Evolutionary conservation across 2,888 invertebrate genomes (phyloP), one percentile per base, ranked within the genome.

Genomic region (Spodoptera exigua): DNA sequence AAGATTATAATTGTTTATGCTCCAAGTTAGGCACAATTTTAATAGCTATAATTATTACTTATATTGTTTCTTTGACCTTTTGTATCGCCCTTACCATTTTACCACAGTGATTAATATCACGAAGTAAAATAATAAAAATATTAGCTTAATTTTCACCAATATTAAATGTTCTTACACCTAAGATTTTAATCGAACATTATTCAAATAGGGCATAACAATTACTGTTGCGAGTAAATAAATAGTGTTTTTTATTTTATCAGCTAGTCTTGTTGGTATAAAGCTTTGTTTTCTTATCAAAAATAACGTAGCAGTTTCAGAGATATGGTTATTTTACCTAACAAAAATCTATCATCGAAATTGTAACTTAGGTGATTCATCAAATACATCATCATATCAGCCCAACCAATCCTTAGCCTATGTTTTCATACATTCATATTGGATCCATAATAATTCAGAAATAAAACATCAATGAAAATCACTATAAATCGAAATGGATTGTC

Each of bases 51-150:
- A 65, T 66, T 44, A 39, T 47, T 45, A 53, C 51, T 45, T 40
- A 47, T 44, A 43, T 48, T 17, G n/a, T 59, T 44, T 14, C 34
- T 21, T 10, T 61, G 75, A 74, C 75, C 69, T 69, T 74, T 63
- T 35, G 44, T 51, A 58, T 55, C 16, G 61, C 27, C 57, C 53
- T 63, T 39, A 43, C 46, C 27, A 9, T 58, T 60, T 27, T 51
- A 53, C 34, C 32, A 56, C 37, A 53, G 49, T 74, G 65, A 74
- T 74, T 69, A 66, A 61, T 36, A 47, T 60, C 63, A 52, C 63
- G 58, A 63, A 68, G 40, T 37, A 39, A 67, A 66, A 51, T 46
- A 54, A 54, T 68, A 40, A 69, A 53, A 55, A 36, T 43, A 53
- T 49, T 39, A 18, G 36, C 37, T 7, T 36, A 17, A 39, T 14